Base-by-base conservation (phyloP, 2,113 vertebrate genomes). In the Cyanoderma ruficeps region DNA sequence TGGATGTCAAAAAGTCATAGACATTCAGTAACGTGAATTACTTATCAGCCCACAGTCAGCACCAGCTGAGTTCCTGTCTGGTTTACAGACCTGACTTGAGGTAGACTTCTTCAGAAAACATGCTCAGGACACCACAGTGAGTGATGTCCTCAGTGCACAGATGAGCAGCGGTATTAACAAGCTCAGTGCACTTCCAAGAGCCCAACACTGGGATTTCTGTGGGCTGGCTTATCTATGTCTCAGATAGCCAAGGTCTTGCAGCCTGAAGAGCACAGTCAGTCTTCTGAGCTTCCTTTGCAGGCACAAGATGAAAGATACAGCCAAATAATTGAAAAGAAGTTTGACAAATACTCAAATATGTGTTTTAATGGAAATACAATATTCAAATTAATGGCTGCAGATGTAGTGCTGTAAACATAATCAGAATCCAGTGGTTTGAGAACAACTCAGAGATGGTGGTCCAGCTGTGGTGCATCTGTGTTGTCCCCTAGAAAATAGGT, bases 381-480 rank as follows among this genome's bases (percentile, higher is more conserved):
- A 89, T 94, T 87, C 21, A 13, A 91, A 92, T 89, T 93, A 90
- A 87, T 84, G 80, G 56, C 89, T 94, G 86, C 94, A 94, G 93
- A 94, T 95, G 93, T 93, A 63, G 55, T 91, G 83, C 60, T 96
- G 86, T 97, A 96, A 96, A 97, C 94, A 96, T 83, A 90, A 94
- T 94, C 89, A 94, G 52, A 78, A 94, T 91, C 33, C 91, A 97
- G 86, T 82, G 86, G 80, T 92, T 82, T 94, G 93, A 93, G 93
- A 95, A 87, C 95, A 94, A 44, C 91, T 87, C 60, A 7, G 91
- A 89, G 94, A 74, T 50, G 91, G 91, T 96, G 96, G 95, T 97
- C 96, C 96, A 97, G 95, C 86, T 97, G 95, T 64, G 91, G 30
- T 71, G 47, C 96, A 96, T 95, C 95, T 96, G 95, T 95, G 89